Conservation (phyloP, 2,113 vertebrate species). For the Nettapus auritus region DNA sequence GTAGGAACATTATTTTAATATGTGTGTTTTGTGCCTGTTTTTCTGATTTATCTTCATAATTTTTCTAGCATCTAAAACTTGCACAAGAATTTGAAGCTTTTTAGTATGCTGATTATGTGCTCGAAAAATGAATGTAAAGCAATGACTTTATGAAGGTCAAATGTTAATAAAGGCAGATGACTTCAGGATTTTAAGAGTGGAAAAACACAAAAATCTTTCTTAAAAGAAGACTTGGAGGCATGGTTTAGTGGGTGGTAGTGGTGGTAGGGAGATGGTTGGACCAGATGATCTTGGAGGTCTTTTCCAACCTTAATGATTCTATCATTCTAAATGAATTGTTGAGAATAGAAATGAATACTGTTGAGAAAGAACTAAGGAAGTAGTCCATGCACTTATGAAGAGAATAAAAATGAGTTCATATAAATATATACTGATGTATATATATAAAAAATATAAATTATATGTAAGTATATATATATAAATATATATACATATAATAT, state of each 20-base stretch:
- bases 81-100: background rate
- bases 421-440: background rate
- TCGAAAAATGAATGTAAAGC: background rate
- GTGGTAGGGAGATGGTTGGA: no score
- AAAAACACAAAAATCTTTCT: background rate
- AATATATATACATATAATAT: no score
- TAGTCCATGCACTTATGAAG: background rate
- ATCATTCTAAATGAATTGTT: background rate
- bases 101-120: background rate
- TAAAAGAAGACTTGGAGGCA: background rate
- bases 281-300: no score
- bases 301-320: no score
- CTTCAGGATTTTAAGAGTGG: background rate
- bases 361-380: background rate
- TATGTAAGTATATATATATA: no score
- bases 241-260: no score
- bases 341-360: background rate
- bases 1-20: background rate
- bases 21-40: background rate
- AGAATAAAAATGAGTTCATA: background rate
- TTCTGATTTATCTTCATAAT: background rate
- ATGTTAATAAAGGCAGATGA: background rate
- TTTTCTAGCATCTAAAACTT: background rate
- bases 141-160: background rate
- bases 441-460: no score